Evolutionary conservation across 2,888 invertebrate genomes (phyloP), one percentile per base, ranked within the genome.

Genomic region (Drosophila conformis): DNA sequence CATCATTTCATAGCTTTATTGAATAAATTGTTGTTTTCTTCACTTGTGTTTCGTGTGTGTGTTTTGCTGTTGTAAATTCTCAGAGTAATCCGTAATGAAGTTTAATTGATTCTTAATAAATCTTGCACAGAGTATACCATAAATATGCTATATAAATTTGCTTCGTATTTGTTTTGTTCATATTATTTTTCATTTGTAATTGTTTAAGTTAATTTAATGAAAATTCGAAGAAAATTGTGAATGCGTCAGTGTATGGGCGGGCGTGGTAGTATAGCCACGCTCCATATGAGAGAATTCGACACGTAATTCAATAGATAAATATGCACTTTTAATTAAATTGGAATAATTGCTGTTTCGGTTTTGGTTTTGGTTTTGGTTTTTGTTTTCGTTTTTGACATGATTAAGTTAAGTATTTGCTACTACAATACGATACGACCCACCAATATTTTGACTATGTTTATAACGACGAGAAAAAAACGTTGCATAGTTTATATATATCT

Each of bases 1-100:
- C 89, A 87, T 88, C 84, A 86, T 87, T 88, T 87, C 82, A 86
- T 86, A 89, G 89, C 86, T 87, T 87, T 87, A 87, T 87, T 87
- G 86, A 87, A 87, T 87, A 87, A 88, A 88, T 88, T 84, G 81
- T 83, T 80, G 69, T 76, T 78, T 70, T 61, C 64, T 77, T 73
- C 72, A 70, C 67, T 74, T 66, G 59, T 54, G 66, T 76, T 65
- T 61, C 61, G 59, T 68, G 67, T 78, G 48, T 60, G 62, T 69
- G 60, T 68, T 72, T 74, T 77, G 59, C 65, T 76, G 73, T 77
- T 73, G 78, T 78, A 85, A 85, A 85, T 87, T 87, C 72, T 87
- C 87, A 76, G 87, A 84, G 71, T 87, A 87, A 84, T 88, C 71
- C 81, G 87, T 87, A 87, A 89, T 87, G 81, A 85, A 87, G 84